Conservation (phyloP, 2,113 vertebrate genomes). For the Pungitius pungitius region DNA sequence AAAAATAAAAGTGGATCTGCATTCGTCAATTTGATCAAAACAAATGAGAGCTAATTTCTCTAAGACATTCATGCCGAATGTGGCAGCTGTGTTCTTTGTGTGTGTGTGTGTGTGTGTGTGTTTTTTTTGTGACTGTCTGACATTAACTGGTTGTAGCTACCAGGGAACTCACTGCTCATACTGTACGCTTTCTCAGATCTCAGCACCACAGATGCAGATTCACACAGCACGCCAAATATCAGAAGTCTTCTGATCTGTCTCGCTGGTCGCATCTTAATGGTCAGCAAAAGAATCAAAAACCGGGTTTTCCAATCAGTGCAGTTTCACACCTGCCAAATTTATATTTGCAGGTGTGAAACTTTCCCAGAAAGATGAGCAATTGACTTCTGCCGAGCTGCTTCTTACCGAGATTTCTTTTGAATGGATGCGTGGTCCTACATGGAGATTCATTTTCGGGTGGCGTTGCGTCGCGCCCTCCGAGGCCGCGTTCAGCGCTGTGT, state of each 20-base stretch:
- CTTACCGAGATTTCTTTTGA: constrained; percentile 10
- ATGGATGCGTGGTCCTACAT: background rate
- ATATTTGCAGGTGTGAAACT: background rate
- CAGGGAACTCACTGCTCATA: background rate
- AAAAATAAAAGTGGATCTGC: constrained; percentile 20
- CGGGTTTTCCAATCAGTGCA: background rate
- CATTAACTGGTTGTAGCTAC: background rate
- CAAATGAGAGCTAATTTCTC: constrained; percentile 39
- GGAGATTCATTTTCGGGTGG: constrained; percentile 22
- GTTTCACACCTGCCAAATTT: too few species aligned
- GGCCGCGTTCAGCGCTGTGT: constrained; percentile 20
- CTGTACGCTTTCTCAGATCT: background rate
- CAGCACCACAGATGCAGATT: background rate
- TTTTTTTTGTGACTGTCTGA: background rate
- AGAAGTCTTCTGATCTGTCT: background rate
- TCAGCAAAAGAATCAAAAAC: background rate
- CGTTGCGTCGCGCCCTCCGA: constrained; percentile 10
- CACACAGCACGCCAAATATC: background rate
- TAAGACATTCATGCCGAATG: constrained; percentile 6
- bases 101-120: background rate
- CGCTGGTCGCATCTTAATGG: background rate
- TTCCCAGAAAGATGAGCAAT: background rate
- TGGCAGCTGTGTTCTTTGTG: background rate
- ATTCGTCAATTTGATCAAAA: constrained; percentile 40
- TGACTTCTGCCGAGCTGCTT: background rate